A percentile compares a stretch with the other conserved stretches of the same genome.
Evolutionary conservation across 2,113 vertebrate species (phyloP).

Genomic region (Piliocolobus tephrosceles): DNA sequence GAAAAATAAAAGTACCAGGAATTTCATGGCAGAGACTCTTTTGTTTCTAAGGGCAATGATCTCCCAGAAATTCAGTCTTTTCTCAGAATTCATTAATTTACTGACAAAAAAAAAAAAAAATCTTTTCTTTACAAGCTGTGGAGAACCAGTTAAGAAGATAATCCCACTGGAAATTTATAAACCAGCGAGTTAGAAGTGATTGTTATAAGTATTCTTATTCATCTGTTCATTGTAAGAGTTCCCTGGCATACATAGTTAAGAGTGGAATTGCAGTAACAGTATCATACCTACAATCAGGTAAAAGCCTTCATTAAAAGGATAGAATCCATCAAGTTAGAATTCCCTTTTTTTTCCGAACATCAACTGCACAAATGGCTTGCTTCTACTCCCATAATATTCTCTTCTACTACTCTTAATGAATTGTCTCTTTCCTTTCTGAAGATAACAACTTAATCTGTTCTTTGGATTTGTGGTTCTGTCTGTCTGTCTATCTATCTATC

Average conservation of each 20-base stretch:
- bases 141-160: background rate
- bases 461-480: background rate
- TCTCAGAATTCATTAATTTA: background rate
- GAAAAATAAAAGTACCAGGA: background rate
- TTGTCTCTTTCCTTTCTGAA: background rate
- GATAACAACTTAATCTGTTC: background rate
- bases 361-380: background rate
- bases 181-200: background rate
- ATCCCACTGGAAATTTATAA: background rate
- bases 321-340: background rate
- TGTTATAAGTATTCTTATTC: background rate
- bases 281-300: background rate
- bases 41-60: background rate
- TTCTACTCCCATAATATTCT: background rate
- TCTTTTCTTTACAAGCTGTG: background rate
- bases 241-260: too few species aligned
- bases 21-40: background rate
- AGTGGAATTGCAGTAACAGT: background rate
- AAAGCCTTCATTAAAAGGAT: background rate
- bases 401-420: background rate
- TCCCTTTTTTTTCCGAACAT: background rate
- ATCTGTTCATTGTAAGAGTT: background rate
- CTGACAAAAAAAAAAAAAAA: background rate
- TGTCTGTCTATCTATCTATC: too few species aligned
- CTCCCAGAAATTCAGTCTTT: background rate